A percentile compares a stretch with the other conserved stretches of the same genome.
These are phyloP conservation scores for Hymenopus coronatus DNA, from an alignment of 2,888 invertebrate genomes.

Conservation along the genomic window DNA sequence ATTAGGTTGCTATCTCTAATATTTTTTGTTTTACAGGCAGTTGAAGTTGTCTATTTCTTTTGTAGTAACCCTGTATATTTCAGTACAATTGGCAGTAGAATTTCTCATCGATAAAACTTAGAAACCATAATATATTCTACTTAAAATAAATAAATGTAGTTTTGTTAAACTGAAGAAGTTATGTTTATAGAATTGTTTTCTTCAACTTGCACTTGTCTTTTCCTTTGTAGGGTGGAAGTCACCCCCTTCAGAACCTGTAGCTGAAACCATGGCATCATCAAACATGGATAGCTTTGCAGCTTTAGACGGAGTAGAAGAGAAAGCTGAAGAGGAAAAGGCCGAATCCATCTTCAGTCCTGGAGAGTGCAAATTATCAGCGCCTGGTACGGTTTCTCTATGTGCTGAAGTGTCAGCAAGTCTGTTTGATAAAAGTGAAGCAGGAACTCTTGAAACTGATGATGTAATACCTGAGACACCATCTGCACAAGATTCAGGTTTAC, in stretches of 20 bases:
- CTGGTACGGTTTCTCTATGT: constrained; percentile 53
- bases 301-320: constrained; percentile 15
- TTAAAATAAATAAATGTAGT: too few species aligned
- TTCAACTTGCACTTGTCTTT: background rate
- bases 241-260: background rate
- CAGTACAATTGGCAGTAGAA: too few species aligned
- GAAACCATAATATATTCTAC: too few species aligned
- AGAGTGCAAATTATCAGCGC: constrained; percentile 44
- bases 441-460: constrained; percentile 7
- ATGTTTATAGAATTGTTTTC: too few species aligned
- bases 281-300: background rate
- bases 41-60: too few species aligned
- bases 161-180: too few species aligned
- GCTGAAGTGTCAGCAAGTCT: constrained; percentile 57
- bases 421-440: constrained; percentile 45
- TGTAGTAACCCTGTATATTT: too few species aligned
- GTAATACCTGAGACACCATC: constrained; percentile 35
- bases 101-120: too few species aligned
- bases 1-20: too few species aligned
- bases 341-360: background rate
- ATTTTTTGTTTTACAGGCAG: too few species aligned
- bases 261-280: background rate
- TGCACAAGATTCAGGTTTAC: constrained; percentile 41
- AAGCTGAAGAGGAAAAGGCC: background rate
- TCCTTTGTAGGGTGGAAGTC: constrained; percentile 4